Conservation (phyloP, 2,113 vertebrate genomes). For the Geococcyx californianus region DNA sequence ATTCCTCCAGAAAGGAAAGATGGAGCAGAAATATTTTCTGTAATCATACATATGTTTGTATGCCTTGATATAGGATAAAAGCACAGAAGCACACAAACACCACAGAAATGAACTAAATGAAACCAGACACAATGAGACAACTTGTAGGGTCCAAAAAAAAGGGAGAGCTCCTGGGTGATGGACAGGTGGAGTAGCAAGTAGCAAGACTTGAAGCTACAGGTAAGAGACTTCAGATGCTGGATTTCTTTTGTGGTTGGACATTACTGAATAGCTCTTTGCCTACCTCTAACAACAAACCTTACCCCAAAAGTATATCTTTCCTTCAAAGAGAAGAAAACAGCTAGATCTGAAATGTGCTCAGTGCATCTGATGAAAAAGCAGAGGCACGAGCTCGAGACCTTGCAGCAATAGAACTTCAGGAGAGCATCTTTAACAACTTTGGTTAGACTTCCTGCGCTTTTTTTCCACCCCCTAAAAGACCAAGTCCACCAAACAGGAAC, state of each 20-base stretch:
- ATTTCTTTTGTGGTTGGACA: background rate
- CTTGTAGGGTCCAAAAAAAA: background rate
- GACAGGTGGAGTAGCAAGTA: background rate
- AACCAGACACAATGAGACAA: background rate
- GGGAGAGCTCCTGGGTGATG: background rate
- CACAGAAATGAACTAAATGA: background rate
- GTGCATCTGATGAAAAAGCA: background rate
- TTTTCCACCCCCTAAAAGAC: fast-evolving
- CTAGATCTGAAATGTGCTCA: background rate
- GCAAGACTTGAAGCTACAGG: background rate
- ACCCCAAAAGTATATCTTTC: background rate
- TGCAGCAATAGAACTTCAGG: background rate
- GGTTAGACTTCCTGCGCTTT: background rate
- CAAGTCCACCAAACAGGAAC: background rate
- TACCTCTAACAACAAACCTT: background rate
- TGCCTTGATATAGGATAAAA: background rate
- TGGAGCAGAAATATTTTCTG: background rate
- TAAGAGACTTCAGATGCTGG: background rate
- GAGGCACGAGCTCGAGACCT: background rate
- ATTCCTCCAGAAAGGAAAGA: background rate
- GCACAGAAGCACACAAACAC: background rate
- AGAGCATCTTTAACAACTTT: background rate
- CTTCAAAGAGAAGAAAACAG: background rate
- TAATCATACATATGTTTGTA: background rate
- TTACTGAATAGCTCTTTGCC: background rate